Base-by-base conservation (phyloP, 2,888 invertebrate genomes). In the Flabesymbios commensalis region DNA sequence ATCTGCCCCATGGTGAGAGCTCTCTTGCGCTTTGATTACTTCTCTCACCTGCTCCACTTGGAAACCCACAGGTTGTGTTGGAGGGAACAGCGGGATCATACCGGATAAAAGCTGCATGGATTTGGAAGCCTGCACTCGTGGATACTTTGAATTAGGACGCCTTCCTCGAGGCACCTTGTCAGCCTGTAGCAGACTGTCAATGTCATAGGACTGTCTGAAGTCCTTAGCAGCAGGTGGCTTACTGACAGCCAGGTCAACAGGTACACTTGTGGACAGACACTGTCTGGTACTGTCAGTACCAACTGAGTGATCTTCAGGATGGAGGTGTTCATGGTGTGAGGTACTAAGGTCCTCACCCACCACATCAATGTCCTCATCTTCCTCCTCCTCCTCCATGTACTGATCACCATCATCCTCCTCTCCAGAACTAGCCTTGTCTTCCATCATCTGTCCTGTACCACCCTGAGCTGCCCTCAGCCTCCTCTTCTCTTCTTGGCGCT, bases 401-500 rank as follows among this genome's bases (percentile, higher is more conserved):
- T 14, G 39, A n/a, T 36, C 28, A 7, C 41, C 24, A 22, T 26
- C 39, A n/a, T n/a, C n/a, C n/a, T n/a, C n/a, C n/a, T n/a, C n/a
- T 17, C 42, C 29, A 14, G 14, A 14, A 7, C 10, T 14, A 10
- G 49, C 10, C 29, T 22, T 32, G 39, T 36, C n/a, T 22, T 45
- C 22, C 10, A 7, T 7, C 45, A 45, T 14, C 10, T 7, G 10
- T 7, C 17, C 45, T 24, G 14, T 14, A n/a, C n/a, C n/a, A n/a
- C n/a, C n/a, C n/a, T n/a, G n/a, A n/a, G n/a, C n/a, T n/a, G n/a
- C n/a, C n/a, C n/a, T n/a, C n/a, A n/a, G n/a, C n/a, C n/a, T n/a
- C n/a, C n/a, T n/a, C 60, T 94, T 89, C 64, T 96, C 87, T 81
- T 96, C 95, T 72, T 94, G 87, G 73, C 94, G 94, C 73, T 94